Conservation (phyloP, 2,113 vertebrate genomes). For the Paracanthobrama guichenoti region DNA sequence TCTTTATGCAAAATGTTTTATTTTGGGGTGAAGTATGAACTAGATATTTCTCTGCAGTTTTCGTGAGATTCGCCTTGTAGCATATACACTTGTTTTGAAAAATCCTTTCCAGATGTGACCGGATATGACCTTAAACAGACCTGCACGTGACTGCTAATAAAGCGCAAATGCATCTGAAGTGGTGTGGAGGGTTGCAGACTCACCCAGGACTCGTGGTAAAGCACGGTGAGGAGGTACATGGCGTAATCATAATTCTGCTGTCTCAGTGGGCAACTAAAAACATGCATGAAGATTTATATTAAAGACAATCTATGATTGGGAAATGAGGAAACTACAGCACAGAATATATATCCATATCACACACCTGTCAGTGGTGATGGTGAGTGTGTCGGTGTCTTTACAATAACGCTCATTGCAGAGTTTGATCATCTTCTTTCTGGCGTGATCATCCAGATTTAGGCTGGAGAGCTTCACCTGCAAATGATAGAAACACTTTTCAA, state of each 20-base stretch:
- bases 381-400: slow-evolving; percentile 80
- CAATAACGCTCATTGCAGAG: slow-evolving; percentile 86
- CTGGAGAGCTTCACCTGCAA: slow-evolving; percentile 86
- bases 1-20: not conserved
- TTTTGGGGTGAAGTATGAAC: no score
- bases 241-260: slow-evolving; percentile 92
- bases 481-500: not conserved
- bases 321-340: not conserved
- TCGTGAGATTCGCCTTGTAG: not conserved
- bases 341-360: not conserved
- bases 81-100: not conserved
- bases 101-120: not conserved
- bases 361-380: slow-evolving; percentile 88
- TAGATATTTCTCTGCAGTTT: not conserved
- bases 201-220: slow-evolving; percentile 98
- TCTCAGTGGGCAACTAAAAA: slow-evolving; percentile 86
- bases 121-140: not conserved
- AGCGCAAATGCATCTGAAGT: not conserved
- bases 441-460: slow-evolving; percentile 92
- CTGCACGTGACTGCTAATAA: not conserved
- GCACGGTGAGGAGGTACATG: slow-evolving; percentile 91
- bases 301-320: not conserved
- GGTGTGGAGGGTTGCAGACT: slow-evolving; percentile 60
- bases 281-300: not conserved
- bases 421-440: slow-evolving; percentile 90